Evolutionary conservation across 2,113 vertebrate genomes (phyloP).

Genomic region (Cinclus mexicanus): DNA sequence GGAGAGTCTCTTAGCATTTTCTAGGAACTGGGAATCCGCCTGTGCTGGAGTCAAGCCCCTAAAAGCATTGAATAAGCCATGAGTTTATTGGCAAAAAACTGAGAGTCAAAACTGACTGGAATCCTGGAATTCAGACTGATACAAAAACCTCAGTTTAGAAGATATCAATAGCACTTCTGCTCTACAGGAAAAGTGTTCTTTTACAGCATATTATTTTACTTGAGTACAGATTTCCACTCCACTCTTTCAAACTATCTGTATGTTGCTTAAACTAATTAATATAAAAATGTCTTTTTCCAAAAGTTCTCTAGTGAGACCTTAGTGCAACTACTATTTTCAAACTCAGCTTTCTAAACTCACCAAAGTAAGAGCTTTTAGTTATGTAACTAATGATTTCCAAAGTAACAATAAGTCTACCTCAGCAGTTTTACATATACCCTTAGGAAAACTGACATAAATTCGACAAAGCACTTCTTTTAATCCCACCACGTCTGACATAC

Average conservation of each 20-base stretch:
- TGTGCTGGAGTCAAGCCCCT: slow-evolving; percentile 97
- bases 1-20: slow-evolving; percentile 97
- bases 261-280: neutral
- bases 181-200: neutral
- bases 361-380: neutral
- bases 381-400: neutral
- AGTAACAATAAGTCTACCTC: neutral
- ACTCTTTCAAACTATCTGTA: neutral
- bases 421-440: neutral
- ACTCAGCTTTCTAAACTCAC: neutral
- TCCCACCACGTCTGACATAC: slow-evolving; percentile 58
- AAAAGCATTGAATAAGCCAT: slow-evolving; percentile 43
- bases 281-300: neutral
- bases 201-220: neutral
- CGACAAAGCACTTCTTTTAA: neutral
- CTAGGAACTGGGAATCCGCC: slow-evolving; percentile 93
- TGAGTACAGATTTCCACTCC: neutral
- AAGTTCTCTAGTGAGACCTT: neutral
- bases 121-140: neutral
- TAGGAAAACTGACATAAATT: neutral
- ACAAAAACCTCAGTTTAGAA: neutral
- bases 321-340: neutral
- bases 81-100: neutral
- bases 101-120: neutral
- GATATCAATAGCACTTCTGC: neutral